Evolutionary conservation across 2,888 invertebrate species (phyloP), one percentile per base, ranked within the genome.

Genomic region (Eilema griseolum): DNA sequence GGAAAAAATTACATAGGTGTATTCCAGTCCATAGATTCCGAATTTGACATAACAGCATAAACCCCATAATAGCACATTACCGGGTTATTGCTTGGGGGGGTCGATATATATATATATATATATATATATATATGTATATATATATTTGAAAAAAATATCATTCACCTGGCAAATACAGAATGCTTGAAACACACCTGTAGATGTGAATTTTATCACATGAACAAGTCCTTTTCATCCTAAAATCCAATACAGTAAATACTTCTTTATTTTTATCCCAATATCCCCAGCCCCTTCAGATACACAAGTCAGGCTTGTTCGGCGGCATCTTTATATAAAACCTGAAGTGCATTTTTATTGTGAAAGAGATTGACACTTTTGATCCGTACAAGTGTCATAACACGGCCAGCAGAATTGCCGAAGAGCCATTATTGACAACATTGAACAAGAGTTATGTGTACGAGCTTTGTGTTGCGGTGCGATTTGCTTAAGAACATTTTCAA

Each of bases 321-420:
- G 73, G 77, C 61, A 33, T 76, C 77, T 69, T 80, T 72, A 23
- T n/a, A 56, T 65, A 80, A 78, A 78, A 70, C 56, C 16, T 66
- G 16, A 62, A 78, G 28, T 73, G 70, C 72, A 80, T 80, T 80
- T 72, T 69, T 77, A 66, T 75, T 71, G 46, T 24, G 60, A 28
- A 33, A 67, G 10, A 80, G 80, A 80, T 80, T 80, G 80, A 75
- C 80, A 77, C 61, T 80, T 75, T 72, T 80, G 80, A 80, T 80
- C 80, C 71, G 57, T 46, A 23, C 26, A 56, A 67, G 73, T 80
- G 80, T 80, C 80, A 80, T 80, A 80, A 80, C 70, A 79, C 52
- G 73, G 41, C 28, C 52, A 62, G 73, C 71, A 64, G 70, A 80
- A 66, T 75, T 78, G 73, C 59, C 16, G 72, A 57, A 80, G 33